Conservation (phyloP, 1,140 invertebrate genomes). For the Cydia amplana region DNA sequence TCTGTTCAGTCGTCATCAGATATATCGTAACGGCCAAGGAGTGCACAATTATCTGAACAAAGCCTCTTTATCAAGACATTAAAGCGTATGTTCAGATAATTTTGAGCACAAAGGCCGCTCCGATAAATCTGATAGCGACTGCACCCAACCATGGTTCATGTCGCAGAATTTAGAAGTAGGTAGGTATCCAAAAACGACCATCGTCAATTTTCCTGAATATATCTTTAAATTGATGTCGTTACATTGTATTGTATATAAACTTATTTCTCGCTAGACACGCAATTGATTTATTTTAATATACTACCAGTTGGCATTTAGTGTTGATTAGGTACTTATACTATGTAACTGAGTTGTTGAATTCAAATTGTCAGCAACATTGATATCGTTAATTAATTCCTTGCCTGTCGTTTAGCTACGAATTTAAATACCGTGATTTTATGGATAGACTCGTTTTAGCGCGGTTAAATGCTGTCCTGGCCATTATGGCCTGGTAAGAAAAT, state of each 20-base stretch:
- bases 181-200: too few relatives aligned
- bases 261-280: neutral
- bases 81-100: too few relatives aligned
- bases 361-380: neutral
- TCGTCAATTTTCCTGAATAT: too few relatives aligned
- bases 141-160: too few relatives aligned
- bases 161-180: too few relatives aligned
- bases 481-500: too few relatives aligned
- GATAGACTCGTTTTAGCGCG: neutral
- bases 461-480: neutral
- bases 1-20: too few relatives aligned
- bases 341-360: conserved; percentile 10
- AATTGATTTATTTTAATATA: neutral
- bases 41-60: too few relatives aligned
- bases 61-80: too few relatives aligned
- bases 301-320: neutral
- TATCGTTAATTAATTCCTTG: neutral
- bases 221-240: neutral
- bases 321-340: neutral
- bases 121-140: too few relatives aligned
- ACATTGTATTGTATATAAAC: neutral
- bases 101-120: too few relatives aligned
- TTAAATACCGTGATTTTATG: conserved; percentile 6
- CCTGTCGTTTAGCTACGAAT: neutral
- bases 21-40: too few relatives aligned